These are phyloP conservation scores for Benitochromis conjunctus DNA, from an alignment of 2,113 vertebrate species.

Conservation along the genomic window DNA sequence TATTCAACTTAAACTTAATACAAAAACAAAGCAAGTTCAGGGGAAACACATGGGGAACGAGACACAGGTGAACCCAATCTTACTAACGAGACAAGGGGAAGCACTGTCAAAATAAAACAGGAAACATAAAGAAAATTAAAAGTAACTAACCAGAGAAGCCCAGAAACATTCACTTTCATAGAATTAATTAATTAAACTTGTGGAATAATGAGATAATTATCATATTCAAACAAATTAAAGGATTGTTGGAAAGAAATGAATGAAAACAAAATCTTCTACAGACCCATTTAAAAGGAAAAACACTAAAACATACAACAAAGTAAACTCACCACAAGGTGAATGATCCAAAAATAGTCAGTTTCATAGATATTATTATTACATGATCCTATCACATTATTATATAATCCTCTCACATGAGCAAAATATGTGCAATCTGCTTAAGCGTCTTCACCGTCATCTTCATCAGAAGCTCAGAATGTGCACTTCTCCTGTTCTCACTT, in stretches of 20 bases:
- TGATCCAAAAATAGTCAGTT: too few relatives aligned
- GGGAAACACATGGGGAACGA: not conserved
- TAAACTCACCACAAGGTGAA: too few relatives aligned
- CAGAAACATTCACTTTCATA: not conserved
- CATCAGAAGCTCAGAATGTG: too few relatives aligned
- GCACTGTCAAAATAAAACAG: not conserved
- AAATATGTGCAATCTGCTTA: too few relatives aligned
- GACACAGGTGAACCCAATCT: not conserved
- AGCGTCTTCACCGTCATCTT: too few relatives aligned
- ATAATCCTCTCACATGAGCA: too few relatives aligned
- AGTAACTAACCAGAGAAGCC: not conserved
- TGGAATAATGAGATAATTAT: not conserved
- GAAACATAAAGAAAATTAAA: not conserved
- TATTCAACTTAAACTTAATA: not conserved
- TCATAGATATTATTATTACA: too few relatives aligned
- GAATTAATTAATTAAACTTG: not conserved
- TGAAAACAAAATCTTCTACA: too few relatives aligned
- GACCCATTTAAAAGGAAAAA: too few relatives aligned
- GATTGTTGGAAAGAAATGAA: not conserved
- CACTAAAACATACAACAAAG: too few relatives aligned
- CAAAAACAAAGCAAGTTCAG: not conserved
- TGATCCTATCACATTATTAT: too few relatives aligned
- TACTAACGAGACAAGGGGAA: not conserved
- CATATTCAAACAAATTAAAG: not conserved
- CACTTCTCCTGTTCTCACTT: too few relatives aligned